Base-by-base conservation (phyloP, 2,888 invertebrate genomes). In the Ophioninae sp. region DNA sequence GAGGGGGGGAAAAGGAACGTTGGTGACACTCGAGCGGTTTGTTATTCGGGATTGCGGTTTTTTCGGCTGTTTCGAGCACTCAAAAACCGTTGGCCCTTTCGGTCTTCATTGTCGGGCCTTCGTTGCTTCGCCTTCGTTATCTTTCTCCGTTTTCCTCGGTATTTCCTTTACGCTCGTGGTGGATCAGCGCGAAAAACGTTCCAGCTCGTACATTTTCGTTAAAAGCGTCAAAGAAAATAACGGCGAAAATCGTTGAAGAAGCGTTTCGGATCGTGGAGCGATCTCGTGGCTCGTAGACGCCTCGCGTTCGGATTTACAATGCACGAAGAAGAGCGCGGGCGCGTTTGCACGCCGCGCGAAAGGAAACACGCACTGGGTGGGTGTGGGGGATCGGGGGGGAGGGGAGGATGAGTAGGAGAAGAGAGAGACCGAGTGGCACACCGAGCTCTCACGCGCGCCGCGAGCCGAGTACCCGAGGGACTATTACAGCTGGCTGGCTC, bases 401-500 rank as follows among this genome's bases (percentile, higher is more conserved):
- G 50, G 13, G 50, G 3, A 50, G 37, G 39, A 73, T 17, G 50
- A 50, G 50, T 50, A 50, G 50, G 70, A 70, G 50, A 56, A 44
- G 56, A 78, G 39, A 57, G 56, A 70, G 23, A 70, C 37, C 44
- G 21, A 41, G 50, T 50, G 17, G 50, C 50, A 50, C 50, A 50
- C 50, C 50, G 57, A 68, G 57, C 68, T 72, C 79, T 79, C 70
- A 79, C 56, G 79, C 79, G 72, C 72, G 79, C 67, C 83, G 74
- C 81, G 78, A 74, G 75, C 70, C 80, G 83, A 75, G 81, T 81
- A 78, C 73, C 65, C 83, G 79, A 74, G 78, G 81, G 81, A 81
- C 78, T 84, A 75, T 84, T 75, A 79, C 84, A 79, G 79, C 83
- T 79, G 75, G 81, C 77, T 77, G 73, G 73, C 73, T 74, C 69